Percentiles rank a stretch among this genome's conserved stretches.
Evolutionary conservation across 2,797 vertebrate genomes (phyloP).

Genomic region (Xiphophorus birchmanni): DNA sequence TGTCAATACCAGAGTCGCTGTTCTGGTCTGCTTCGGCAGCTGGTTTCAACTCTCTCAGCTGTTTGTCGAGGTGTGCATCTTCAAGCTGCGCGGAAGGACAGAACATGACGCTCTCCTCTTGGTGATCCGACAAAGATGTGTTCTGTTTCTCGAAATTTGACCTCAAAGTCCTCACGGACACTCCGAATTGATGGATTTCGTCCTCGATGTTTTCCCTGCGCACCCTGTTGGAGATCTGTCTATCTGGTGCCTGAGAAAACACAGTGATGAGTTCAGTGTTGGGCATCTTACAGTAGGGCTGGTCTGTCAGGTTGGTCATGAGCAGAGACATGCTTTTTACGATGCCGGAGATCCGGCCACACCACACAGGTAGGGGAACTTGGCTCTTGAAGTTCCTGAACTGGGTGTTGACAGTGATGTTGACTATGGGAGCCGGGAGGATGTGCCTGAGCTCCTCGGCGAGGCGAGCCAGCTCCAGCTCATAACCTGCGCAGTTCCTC

Average conservation of each 20-base stretch:
- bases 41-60: conserved; percentile 29
- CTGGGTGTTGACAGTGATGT: conserved; percentile 88
- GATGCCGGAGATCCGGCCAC: conserved; percentile 87
- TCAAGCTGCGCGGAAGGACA: conserved; percentile 18
- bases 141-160: conserved; percentile 87
- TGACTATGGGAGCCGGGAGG: conserved; percentile 89
- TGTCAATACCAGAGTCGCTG: conserved; percentile 83
- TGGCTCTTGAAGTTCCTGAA: conserved; percentile 80
- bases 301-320: conserved; percentile 84
- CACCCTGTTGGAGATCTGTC: conserved; percentile 69
- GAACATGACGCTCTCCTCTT: conserved; percentile 21
- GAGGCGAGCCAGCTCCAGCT: conserved; percentile 86
- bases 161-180: conserved; percentile 89
- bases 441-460: conserved; percentile 88
- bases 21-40: conserved; percentile 69
- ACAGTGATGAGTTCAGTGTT: conserved; percentile 81
- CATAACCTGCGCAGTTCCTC: conserved; percentile 87
- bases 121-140: conserved; percentile 37
- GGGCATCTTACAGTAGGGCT: conserved; percentile 82
- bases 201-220: conserved; percentile 82
- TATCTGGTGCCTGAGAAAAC: conserved; percentile 78
- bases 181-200: conserved; percentile 90
- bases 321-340: conserved; percentile 91
- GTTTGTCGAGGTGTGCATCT: conserved; percentile 22
- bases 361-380: conserved; percentile 87